A percentile compares a stretch with the other conserved stretches of the same genome.
Evolutionary conservation across 64 coral and sea anemone species (phyloP).

Genomic region (Pachyseris speciosa): DNA sequence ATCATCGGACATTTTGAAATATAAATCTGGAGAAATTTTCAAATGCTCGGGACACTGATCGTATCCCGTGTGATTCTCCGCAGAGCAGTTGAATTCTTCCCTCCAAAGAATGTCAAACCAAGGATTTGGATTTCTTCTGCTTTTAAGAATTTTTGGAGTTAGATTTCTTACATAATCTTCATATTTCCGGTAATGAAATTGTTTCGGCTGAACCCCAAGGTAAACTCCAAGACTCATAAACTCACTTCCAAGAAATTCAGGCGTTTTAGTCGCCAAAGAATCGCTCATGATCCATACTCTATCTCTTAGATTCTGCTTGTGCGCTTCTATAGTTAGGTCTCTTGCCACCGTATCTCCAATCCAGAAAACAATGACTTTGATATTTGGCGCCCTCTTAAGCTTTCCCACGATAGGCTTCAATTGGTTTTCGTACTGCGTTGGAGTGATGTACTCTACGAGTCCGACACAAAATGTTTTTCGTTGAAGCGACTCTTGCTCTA

Average conservation of each 20-base stretch:
- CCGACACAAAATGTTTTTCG: conserved; percentile 69
- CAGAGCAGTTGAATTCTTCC: conserved; percentile 36
- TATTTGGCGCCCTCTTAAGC: conserved; percentile 39
- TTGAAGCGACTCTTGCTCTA: conserved; percentile 61
- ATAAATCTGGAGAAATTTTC: conserved; percentile 24
- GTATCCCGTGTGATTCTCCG: not conserved
- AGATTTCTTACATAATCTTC: conserved; percentile 47
- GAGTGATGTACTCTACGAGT: conserved; percentile 54
- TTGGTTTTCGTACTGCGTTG: not conserved
- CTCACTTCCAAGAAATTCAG: conserved; percentile 62
- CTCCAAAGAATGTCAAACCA: conserved; percentile 60
- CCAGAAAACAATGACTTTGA: conserved; percentile 77
- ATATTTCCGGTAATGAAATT: conserved; percentile 33
- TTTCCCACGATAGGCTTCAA: conserved; percentile 34
- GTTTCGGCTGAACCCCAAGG: conserved; percentile 55
- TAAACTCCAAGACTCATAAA: conserved; percentile 69
- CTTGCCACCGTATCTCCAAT: conserved; percentile 48
- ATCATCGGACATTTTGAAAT: conserved; percentile 56
- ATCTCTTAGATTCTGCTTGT: conserved; percentile 9
- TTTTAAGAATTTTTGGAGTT: conserved; percentile 15
- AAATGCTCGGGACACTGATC: conserved; percentile 8
- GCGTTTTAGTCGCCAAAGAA: conserved; percentile 64
- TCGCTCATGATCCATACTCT: conserved; percentile 68
- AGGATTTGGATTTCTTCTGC: not conserved
- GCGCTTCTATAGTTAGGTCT: conserved; percentile 47